Base-by-base conservation (phyloP, 2,888 invertebrate species). In the Papilio gigon region DNA sequence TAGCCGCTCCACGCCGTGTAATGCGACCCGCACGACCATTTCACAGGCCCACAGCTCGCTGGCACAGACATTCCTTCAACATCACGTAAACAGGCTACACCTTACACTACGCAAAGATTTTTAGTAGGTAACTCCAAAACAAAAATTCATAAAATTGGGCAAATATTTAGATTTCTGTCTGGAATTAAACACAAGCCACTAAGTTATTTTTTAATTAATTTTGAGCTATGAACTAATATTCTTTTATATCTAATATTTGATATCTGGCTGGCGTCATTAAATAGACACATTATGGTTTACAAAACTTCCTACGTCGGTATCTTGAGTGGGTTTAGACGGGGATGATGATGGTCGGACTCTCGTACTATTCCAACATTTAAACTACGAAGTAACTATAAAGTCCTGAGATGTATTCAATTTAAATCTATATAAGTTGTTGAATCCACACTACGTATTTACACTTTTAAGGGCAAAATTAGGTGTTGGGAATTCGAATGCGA, bases 21-120 rank as follows among this genome's bases (percentile, higher is more conserved):
- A 73, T 68, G 65, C 63, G 71, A 69, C 27, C 69, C 40, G 67
- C 71, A 71, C 73, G 71, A 71, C 40, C 59, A 37, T 44, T 66
- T 64, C 42, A 60, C 37, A 30, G 58, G 6, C 53, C 14, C 14
- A 60, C 35, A 40, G 35, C 47, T 30, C 37, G 58, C 33, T 40
- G 42, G 27, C 40, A 40, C 33, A 20, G 42, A 53, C 67, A 67
- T 67, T 67, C 67, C 67, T 61, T 67, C n/a, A 9, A 20, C 27
- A 50, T 27, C 17, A 61, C 50, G 53, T 61, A 61, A 67, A 53
- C 30, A 17, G 1, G 4, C 12, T 27, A 37, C 9, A 22, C 59
- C 14, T 37, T 37, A 35, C 27, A 58, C 2, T 27, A 17, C 8
- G 4, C 20, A 14, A 22, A n/a, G n/a, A n/a, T n/a, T n/a, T n/a